Evolutionary conservation across 2,113 vertebrate species (phyloP).

Genomic region (Synchiropus splendidus): DNA sequence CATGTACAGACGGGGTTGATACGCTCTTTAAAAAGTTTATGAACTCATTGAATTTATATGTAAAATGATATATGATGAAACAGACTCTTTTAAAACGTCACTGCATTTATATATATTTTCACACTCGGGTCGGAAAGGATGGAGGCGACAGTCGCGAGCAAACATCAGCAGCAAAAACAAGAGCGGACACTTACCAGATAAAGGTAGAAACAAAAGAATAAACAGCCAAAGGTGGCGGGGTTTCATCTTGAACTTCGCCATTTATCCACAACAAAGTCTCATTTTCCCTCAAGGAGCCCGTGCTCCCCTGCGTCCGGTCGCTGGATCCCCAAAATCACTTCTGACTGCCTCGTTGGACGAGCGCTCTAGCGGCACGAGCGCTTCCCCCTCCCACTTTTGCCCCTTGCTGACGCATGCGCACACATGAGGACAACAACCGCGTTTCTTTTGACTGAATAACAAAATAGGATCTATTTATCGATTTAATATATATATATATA

Average conservation of each 20-base stretch:
- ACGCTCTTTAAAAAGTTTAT: no score
- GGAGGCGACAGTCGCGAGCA: not conserved
- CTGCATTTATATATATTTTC: no score
- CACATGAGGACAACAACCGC: no score
- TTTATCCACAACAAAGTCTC: constrained; percentile 48
- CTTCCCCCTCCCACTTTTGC: not conserved
- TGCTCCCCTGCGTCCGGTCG: constrained; percentile 11
- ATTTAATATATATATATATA: no score
- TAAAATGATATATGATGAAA: no score
- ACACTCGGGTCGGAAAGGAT: no score
- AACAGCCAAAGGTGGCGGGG: constrained; percentile 28
- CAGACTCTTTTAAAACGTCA: no score
- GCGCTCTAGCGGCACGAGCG: constrained; percentile 1
- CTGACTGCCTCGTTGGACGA: constrained; percentile 2
- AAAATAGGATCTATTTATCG: no score
- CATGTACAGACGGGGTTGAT: no score
- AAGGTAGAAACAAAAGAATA: constrained; percentile 45
- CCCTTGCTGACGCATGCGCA: constrained; percentile 45
- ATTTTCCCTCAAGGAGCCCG: constrained; percentile 26
- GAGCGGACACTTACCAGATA: constrained; percentile 59
- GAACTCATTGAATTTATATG: no score
- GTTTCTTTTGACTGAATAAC: no score
- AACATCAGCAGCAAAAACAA: constrained; percentile 1
- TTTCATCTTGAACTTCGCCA: constrained; percentile 60
- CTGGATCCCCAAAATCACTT: constrained; percentile 4